Base-by-base conservation (phyloP, 2,888 invertebrate species). In the Phyllotreta striolata region DNA sequence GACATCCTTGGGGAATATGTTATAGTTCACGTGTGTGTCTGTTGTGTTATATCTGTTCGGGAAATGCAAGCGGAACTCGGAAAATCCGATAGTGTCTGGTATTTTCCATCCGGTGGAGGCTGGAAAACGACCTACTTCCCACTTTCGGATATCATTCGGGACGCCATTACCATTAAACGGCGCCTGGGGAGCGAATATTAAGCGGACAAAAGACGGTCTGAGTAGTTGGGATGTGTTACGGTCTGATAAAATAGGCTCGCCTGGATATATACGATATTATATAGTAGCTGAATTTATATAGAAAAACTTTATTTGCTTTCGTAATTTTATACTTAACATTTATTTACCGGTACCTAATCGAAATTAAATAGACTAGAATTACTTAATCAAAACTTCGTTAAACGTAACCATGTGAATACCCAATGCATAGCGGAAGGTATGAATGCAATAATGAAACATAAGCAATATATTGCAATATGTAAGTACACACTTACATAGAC, bases 381-480 rank as follows among this genome's bases (percentile, higher is more conserved):
- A 41, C 37, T 47, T 47, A 9, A 34, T 47, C 34, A 24, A 34
- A 47, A 47, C 34, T 24, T 13, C 9, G 34, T 37, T 51, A 37
- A 35, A 51, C 51, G 37, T 37, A 51, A 34, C 12, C 1, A 9
- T 14, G 12, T 14, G 5, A 12, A 12, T 57, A 57, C 49, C 47
- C 41, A 49, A 10, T 51, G 40, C 51, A 40, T 38, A 9, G 14
- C 40, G 51, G 58, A 58, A 51, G 41, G 40, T 51, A 51, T 51
- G 35, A 41, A 41, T 51, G 51, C 37, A 51, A 49, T 51, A 51
- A 34, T 37, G 51, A 57, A 57, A 47, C 47, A 57, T 47, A 57
- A 57, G 37, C 51, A 51, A 43, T 59, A 51, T 59, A 59, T 51
- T 34, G 51, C 51, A 51, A 51, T 49, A 58, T 58, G 57, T 58